Base-by-base conservation (phyloP, 2,797 vertebrate genomes). In the Scomberomorus guttatus region DNA sequence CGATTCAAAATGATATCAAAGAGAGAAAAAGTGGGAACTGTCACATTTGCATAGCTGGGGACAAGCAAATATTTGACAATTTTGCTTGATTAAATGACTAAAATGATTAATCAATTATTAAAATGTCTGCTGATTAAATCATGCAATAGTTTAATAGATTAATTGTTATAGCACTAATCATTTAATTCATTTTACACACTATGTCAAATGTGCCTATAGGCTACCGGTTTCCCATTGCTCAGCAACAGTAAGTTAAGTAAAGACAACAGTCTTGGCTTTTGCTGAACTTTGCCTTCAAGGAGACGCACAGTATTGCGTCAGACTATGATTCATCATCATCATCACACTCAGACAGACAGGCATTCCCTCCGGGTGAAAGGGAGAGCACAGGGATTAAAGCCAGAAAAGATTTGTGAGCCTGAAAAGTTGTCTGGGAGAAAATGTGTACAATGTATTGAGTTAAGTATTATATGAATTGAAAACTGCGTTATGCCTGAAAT, bases 211-310 rank as follows among this genome's bases (percentile, higher is more conserved):
- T 68, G 32, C n/a, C 8, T 12, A 18, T 24, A 2, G 2, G 12
- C 20, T 1, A 3, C 1, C 15, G 42, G 20, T 70, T 55, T 57
- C 18, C 7, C n/a, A 51, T 15, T 50, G 6, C 2, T 24, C 4
- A 20, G 2, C 60, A 20, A 2, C 48, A 65, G 34, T 11, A 25
- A 27, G 37, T 39, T 55, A 37, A 63, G 34, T 22, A 25, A 6
- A 32, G 4, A 50, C 13, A 24, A 2, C 0, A 5, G 14, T n/a
- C 46, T 7, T 24, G 22, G 1, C 11, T 64, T 52, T 32, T 2
- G 20, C 12, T 59, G 79, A 61, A 50, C 63, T 72, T 29, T 64
- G 71, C 50, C 55, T 58, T 56, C 1, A 12, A 66, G n/a, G 2
- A 29, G 58, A 68, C 52, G 25, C 11, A 15, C 13, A 14, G 13